phyloP scores from a whole-genome alignment of 2,888 invertebrate genomes.

The Nomada hirtipes region DNA sequence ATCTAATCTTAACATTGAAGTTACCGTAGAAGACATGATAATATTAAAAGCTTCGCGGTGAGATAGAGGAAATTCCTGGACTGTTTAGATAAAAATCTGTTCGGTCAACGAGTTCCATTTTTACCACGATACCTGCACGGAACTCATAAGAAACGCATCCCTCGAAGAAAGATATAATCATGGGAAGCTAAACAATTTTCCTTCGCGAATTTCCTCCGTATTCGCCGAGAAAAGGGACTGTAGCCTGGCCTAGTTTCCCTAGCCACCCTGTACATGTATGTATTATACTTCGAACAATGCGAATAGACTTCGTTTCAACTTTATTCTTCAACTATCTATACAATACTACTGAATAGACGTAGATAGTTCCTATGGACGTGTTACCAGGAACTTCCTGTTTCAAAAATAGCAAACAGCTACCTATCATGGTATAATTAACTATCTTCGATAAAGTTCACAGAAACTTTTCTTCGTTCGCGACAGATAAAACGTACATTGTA shows the following conservation, averaged over 20 bases:
- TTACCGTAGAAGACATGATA: no score
- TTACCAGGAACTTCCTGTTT: background rate
- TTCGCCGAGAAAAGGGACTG: constrained; percentile 15
- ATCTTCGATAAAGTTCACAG: background rate
- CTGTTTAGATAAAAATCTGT: background rate
- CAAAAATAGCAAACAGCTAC: no score
- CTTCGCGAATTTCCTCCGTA: constrained; percentile 27
- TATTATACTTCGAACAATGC: constrained; percentile 19
- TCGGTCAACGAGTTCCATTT: background rate
- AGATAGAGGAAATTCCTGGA: background rate
- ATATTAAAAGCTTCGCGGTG: no score
- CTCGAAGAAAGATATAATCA: constrained; percentile 8
- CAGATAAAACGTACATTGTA: background rate
- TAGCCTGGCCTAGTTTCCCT: constrained; percentile 29
- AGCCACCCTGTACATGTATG: background rate
- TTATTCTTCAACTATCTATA: constrained; percentile 3
- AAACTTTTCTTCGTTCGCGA: background rate
- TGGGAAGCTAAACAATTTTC: constrained; percentile 18
- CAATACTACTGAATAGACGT: background rate
- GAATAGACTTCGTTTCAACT: constrained; percentile 29
- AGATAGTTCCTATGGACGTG: no score
- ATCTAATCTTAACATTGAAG: no score
- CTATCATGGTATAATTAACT: background rate
- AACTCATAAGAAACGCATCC: background rate
- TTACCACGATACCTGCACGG: background rate